Evolutionary conservation across 2,797 vertebrate genomes (phyloP), one percentile per base, ranked within the genome.

Genomic region (Antennarius maculatus): DNA sequence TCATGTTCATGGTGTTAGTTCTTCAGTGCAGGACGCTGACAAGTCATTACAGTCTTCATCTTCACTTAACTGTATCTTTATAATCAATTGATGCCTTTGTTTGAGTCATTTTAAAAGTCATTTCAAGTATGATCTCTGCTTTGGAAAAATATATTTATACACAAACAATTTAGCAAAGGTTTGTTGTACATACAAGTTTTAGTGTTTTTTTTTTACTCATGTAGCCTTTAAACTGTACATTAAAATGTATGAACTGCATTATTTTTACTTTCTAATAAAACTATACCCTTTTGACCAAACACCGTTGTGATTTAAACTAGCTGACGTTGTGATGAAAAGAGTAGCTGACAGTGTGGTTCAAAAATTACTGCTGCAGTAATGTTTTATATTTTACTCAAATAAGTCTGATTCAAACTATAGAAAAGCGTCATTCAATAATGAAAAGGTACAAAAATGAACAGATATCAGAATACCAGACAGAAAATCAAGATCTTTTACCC

Each of bases 1-100:
- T 17, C 11, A 9, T 54, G 66, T 51, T 78, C 59, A 34, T 57
- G 62, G 16, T 41, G 31, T 58, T 61, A 0, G 63, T 79, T 68
- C 77, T 60, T 87, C 89, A 91, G 90, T 92, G 91, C 90, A 72
- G 91, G 91, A 87, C 90, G 66, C 90, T 89, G 89, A 81, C 56
- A 17, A 79, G 70, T 85, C 62, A 0, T 66, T 71, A 15, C 69
- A 31, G 9, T 71, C 69, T 47, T 71, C 63, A 64, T 71, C 68
- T 37, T 63, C 58, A 56, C 54, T 55, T 45, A 60, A 39, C 48
- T 54, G 49, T 47, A 56, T 54, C 61, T 64, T 64, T 16, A 37
- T 10, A 12, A 39, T 31, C 37, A 15, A 43, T 14, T 43, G 13
- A 3, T 52, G 50, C 43, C 12, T 60, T 55, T 71, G 61, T 80